A percentile compares a stretch with the other conserved stretches of the same genome.
phyloP scores from a whole-genome alignment of 2,888 invertebrate species.

The Amblyjoppa proteus region DNA sequence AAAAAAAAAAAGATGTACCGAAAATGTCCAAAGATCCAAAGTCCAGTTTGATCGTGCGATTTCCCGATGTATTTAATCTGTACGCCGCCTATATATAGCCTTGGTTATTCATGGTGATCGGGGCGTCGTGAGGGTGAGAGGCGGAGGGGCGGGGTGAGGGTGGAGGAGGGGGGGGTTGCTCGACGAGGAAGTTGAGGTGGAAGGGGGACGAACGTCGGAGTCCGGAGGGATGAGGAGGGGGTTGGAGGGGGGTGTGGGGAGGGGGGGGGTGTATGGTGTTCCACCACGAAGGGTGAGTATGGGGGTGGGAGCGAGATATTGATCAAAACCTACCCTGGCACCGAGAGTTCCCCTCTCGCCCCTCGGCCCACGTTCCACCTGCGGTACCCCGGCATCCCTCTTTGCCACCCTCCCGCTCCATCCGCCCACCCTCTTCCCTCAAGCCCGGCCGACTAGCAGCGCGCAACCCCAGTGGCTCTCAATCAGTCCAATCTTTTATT shows the following conservation, averaged over 20 bases:
- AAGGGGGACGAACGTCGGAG: slow-evolving; percentile 12
- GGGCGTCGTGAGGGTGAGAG: slow-evolving; percentile 64
- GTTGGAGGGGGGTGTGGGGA: slow-evolving; percentile 41
- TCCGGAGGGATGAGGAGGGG: slow-evolving; percentile 59
- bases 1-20: not conserved
- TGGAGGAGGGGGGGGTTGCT: not conserved
- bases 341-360: slow-evolving; percentile 76
- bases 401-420: slow-evolving; percentile 69
- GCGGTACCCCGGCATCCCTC: slow-evolving; percentile 80
- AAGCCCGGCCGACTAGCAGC: slow-evolving; percentile 77
- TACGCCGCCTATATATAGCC: slow-evolving; percentile 79
- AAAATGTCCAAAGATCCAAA: not conserved
- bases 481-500: slow-evolving; percentile 71
- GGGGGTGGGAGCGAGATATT: slow-evolving; percentile 84
- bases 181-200: slow-evolving; percentile 43
- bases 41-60: slow-evolving; percentile 78
- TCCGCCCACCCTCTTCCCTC: slow-evolving; percentile 74
- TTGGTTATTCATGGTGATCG: slow-evolving; percentile 84
- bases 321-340: slow-evolving; percentile 85
- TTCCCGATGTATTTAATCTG: slow-evolving; percentile 81
- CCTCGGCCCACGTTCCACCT: slow-evolving; percentile 71
- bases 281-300: slow-evolving; percentile 80
- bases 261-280: slow-evolving; percentile 80
- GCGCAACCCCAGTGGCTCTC: slow-evolving; percentile 80
- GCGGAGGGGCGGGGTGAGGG: slow-evolving; percentile 51